Evolutionary conservation across 2,113 vertebrate genomes (phyloP), one percentile per base, ranked within the genome.

Genomic region (Bungarus multicinctus): DNA sequence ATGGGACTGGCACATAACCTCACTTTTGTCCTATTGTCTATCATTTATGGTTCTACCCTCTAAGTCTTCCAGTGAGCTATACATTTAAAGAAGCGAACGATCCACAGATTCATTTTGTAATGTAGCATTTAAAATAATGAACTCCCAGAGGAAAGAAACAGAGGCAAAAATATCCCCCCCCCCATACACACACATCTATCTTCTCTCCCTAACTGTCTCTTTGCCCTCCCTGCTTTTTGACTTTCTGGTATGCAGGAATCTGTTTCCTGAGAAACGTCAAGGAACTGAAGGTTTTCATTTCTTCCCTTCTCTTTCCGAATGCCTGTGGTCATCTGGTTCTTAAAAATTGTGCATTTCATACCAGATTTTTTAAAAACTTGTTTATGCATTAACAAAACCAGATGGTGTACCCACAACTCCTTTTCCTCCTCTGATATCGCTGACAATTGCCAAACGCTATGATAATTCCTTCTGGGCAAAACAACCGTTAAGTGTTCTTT

Each of bases 301-400:
- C 16, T 11, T 93, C 94, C n/a, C 57, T 91, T 39, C 87, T 93
- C 95, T 93, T 95, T 96, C 92, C 97, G 96, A 94, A 98, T 97
- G 97, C 95, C 93, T 97, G 96, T 97, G 97, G 97, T 97, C 94
- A 97, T 94, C 92, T 74, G 60, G 95, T 89, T 96, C 97, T 93
- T 94, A 95, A 96, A 94, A 97, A 96, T 85, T 94, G 93, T 92
- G 92, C 94, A 96, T 97, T 97, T 97, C 96, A 96, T 97, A 96
- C 96, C 94, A 97, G 95, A 95, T 95, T 97, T 98, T 97, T 97
- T 47, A 2, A 47, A 96, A 96, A 95, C 94, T 96, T 97, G 97
- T 98, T 98, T 98, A 97, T 0, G 20, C 54, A 91, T 95, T 98
- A 92, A 96, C 95, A 97, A 96, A 97, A 98, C 97, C 97, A 98